Conservation (phyloP, 2,113 vertebrate species). For the Monarcha castaneiventris region DNA sequence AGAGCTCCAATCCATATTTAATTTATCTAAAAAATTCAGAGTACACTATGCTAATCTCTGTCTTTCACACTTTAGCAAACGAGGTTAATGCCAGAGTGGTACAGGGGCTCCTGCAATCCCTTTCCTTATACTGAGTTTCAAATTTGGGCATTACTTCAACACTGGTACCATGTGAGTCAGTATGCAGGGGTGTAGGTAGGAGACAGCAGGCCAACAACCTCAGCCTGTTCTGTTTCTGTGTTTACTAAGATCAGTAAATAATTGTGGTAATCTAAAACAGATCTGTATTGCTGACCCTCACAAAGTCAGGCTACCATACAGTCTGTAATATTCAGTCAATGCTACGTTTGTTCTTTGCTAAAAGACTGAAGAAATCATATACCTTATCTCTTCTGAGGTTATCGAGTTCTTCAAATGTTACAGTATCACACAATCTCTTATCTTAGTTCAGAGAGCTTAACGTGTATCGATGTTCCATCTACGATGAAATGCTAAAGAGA, state of each 20-base stretch:
- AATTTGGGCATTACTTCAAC: neutral
- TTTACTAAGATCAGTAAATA: neutral
- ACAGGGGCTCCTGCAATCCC: neutral
- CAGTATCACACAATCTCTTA: neutral
- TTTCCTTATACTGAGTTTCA: neutral
- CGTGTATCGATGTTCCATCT: neutral
- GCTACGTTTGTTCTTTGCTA: neutral
- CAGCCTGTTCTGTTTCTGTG: neutral
- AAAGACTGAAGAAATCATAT: neutral
- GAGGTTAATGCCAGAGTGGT: neutral
- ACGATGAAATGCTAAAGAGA: neutral
- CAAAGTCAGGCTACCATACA: neutral
- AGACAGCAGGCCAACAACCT: neutral
- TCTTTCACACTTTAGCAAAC: neutral
- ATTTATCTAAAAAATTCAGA: constrained; percentile 11
- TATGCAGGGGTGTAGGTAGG: neutral
- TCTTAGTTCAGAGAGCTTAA: neutral
- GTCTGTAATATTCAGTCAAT: neutral
- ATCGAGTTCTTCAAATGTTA: neutral
- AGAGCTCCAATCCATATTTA: neutral
- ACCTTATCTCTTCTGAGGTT: neutral
- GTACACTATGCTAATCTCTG: neutral
- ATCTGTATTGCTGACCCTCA: neutral
- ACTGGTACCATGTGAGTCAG: neutral
- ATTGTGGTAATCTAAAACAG: neutral